phyloP scores from a whole-genome alignment of 1,140 invertebrate species.

The Saxidomus purpurata region DNA sequence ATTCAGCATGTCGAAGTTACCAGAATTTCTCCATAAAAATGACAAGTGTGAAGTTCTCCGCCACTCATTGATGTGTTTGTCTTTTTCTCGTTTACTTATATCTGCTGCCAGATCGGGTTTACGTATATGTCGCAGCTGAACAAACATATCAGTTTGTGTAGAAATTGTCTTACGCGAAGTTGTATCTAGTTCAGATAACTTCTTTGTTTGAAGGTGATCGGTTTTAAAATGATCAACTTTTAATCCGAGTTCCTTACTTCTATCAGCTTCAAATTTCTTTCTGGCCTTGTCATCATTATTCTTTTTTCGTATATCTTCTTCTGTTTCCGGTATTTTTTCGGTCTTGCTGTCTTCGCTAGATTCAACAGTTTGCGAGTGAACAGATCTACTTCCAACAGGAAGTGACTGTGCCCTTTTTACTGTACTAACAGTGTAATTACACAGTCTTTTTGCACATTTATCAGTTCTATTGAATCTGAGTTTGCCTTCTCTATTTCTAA shows the following conservation, averaged over 20 bases:
- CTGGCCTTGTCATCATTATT: constrained; percentile 4
- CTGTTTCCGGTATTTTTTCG: not conserved
- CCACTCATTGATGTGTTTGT: constrained; percentile 77
- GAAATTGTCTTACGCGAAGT: not conserved
- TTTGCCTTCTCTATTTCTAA: constrained; percentile 12
- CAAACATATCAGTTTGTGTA: constrained; percentile 54
- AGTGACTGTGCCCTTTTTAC: not conserved
- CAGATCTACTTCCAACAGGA: not conserved
- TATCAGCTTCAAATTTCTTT: constrained; percentile 54
- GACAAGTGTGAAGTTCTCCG: constrained; percentile 75
- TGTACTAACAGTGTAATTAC: constrained; percentile 12
- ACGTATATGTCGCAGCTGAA: not conserved
- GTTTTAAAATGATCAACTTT: constrained; percentile 27
- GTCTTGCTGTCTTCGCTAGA: not conserved
- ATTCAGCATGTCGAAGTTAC: constrained; percentile 64
- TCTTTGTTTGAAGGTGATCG: constrained; percentile 47
- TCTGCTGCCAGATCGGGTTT: constrained; percentile 6
- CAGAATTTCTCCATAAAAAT: constrained; percentile 73
- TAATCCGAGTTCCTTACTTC: constrained; percentile 54
- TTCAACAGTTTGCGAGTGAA: constrained; percentile 45
- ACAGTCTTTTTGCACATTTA: constrained; percentile 49
- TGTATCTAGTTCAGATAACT: not conserved
- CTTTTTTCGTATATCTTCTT: not conserved
- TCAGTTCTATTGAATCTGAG: constrained; percentile 4
- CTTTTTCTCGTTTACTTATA: constrained; percentile 47